phyloP scores from a whole-genome alignment of 2,113 vertebrate species.

The Nanorana parkeri region DNA sequence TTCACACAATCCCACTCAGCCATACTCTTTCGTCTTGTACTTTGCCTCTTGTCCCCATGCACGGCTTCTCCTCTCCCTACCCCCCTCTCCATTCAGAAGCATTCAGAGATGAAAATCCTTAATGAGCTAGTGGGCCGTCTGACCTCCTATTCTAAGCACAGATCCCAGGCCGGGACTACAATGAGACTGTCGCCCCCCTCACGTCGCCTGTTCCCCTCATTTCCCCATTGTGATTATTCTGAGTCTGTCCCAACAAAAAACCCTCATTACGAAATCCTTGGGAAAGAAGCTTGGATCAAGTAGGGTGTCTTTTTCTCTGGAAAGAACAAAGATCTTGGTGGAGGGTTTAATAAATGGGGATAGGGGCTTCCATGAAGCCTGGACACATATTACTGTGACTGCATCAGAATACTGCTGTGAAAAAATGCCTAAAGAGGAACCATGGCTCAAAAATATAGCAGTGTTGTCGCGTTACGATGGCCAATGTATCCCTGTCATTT shows the following conservation, averaged over 20 bases:
- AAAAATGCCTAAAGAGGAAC: too few species aligned
- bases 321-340: conserved; percentile 1
- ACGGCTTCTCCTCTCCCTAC: not conserved
- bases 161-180: conserved; percentile 23
- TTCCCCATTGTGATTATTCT: conserved; percentile 27
- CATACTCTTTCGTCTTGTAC: conserved; percentile 4
- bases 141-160: conserved; percentile 31
- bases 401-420: not conserved
- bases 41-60: conserved; percentile 31
- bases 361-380: not conserved
- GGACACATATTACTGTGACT: not conserved
- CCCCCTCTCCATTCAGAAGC: conserved; percentile 33
- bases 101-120: conserved; percentile 26
- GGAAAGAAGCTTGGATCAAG: conserved; percentile 18
- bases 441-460: too few species aligned
- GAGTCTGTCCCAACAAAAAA: conserved; percentile 16
- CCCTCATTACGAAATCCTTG: conserved; percentile 28
- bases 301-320: conserved; percentile 7
- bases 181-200: conserved; percentile 12
- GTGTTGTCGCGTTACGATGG: too few species aligned
- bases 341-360: not conserved
- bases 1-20: conserved; percentile 25
- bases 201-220: conserved; percentile 2
- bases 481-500: too few species aligned
- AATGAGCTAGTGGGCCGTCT: conserved; percentile 40